Evolutionary conservation across 2,797 vertebrate genomes (phyloP), one percentile per base, ranked within the genome.

Genomic region (Parauchenoglanis punctatus): DNA sequence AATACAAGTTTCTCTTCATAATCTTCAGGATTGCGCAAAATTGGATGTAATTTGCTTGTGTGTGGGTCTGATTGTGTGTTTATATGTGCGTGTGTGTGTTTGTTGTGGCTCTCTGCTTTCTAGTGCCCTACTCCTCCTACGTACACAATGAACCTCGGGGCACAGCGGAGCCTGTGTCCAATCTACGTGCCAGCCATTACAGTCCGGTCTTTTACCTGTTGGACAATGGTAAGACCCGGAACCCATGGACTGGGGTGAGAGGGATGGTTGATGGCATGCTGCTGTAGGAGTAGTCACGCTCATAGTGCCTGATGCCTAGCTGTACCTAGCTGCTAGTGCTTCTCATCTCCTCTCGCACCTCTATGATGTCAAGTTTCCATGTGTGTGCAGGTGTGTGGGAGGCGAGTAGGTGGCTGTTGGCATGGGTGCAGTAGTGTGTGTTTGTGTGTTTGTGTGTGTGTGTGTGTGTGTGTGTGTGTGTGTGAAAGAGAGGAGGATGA

Each of bases 161-260:
- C 93, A 92, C 95, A 86, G 94, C 94, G 54, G 96, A 96, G 91
- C 94, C 95, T 49, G 94, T 95, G 93, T 95, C 95, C 93, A 95
- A 94, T 93, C 94, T 96, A 92, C 95, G 95, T 91, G 93, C 96
- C 94, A 95, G 95, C 92, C 96, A 96, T 95, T 95, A 94, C 96
- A 96, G 95, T 94, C 95, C 96, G 90, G 96, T 96, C 91, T 96
- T 96, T 96, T 96, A 96, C 95, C 95, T 96, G 89, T 93, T 96
- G 95, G 96, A 96, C 93, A 96, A 96, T 95, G 96, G 96, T 96
- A 96, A 96, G 96, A 94, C 78, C 12, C 81, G 65, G 81, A 52
- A 80, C 87, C 54, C 54, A 77, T 52, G 44, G 70, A 58, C 44
- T 61, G 49, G 61, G 84, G 86, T 83, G 82, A 78, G 85, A 75